phyloP scores from a whole-genome alignment of 1,140 invertebrate genomes.

The Meteorus sp. region DNA sequence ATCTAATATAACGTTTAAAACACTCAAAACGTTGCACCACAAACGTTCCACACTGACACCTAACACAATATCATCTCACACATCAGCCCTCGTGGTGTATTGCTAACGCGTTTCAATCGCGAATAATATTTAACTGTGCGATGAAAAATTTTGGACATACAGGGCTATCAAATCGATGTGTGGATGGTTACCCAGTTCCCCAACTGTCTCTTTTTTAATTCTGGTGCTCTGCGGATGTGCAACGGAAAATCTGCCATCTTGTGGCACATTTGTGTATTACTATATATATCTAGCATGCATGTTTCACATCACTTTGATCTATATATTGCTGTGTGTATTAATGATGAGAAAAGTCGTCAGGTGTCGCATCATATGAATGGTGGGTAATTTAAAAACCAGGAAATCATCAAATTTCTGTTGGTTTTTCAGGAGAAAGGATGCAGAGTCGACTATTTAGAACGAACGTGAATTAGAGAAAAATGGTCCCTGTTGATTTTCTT shows the following conservation, averaged over 20 bases:
- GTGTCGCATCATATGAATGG: too few species aligned
- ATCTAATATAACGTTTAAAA: conserved; percentile 10
- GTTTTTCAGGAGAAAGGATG: too few species aligned
- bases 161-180: conserved; percentile 49
- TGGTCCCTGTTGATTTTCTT: background rate
- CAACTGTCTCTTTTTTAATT: conserved; percentile 56
- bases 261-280: conserved; percentile 17
- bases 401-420: conserved; percentile 9
- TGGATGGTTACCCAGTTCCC: conserved; percentile 44
- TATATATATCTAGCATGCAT: too few species aligned
- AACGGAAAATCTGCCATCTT: conserved; percentile 33
- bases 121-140: conserved; percentile 26
- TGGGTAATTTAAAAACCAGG: conserved; percentile 11
- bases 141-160: conserved; percentile 36
- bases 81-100: background rate
- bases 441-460: too few species aligned
- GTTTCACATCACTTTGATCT: too few species aligned
- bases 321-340: too few species aligned
- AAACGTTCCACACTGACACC: conserved; percentile 1
- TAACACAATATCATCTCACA: conserved; percentile 14
- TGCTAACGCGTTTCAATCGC: background rate
- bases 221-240: conserved; percentile 50
- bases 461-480: background rate
- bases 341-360: too few species aligned
- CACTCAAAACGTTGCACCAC: conserved; percentile 31